Percentiles rank a stretch among this genome's conserved stretches.
Evolutionary conservation across 2,797 vertebrate species (phyloP).

Genomic region (Acanthis flammea): DNA sequence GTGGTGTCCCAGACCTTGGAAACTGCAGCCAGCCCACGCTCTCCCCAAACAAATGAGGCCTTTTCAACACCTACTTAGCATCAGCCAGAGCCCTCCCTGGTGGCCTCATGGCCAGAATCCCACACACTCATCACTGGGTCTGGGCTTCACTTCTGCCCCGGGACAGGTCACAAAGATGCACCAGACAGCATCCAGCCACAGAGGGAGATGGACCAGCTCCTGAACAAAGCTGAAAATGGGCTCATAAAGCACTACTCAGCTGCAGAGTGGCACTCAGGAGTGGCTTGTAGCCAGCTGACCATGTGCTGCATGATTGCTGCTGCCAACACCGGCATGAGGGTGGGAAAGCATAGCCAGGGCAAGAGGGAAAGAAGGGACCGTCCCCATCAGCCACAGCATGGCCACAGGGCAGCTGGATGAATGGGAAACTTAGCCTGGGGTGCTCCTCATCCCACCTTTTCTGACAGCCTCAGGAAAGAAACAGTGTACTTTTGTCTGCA

Average conservation of each 20-base stretch:
- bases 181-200: neutral
- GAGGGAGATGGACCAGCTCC: accelerated
- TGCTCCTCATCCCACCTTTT: neutral
- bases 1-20: constrained; percentile 26
- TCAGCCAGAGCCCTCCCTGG: neutral
- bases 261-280: neutral
- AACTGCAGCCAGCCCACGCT: accelerated
- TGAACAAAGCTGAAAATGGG: neutral
- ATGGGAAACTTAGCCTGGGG: neutral
- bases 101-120: neutral
- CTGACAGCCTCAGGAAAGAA: neutral
- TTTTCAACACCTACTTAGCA: constrained; percentile 53
- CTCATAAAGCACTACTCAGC: neutral
- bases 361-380: accelerated
- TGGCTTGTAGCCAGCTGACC: neutral
- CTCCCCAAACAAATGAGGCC: neutral
- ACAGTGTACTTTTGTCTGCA: neutral
- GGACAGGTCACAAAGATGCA: accelerated
- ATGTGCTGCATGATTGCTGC: accelerated
- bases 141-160: neutral
- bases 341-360: neutral
- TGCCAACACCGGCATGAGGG: accelerated
- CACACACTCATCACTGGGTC: neutral
- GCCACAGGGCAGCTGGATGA: too few relatives aligned
- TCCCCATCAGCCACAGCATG: neutral